phyloP scores from a whole-genome alignment of 2,888 invertebrate genomes.

The Ptilodon capucinus region DNA sequence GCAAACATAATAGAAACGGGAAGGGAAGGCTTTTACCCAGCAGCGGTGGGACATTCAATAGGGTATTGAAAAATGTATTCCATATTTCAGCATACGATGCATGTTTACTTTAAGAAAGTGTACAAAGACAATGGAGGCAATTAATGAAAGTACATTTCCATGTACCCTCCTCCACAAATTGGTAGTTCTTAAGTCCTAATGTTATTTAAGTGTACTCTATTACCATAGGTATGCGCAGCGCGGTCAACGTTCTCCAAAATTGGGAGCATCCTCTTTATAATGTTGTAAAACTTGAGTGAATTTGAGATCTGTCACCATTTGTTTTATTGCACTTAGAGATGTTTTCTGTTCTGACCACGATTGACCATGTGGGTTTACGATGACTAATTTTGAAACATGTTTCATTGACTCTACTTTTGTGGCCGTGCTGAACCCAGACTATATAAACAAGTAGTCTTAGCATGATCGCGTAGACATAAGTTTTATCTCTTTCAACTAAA shows the following conservation, averaged over 20 bases:
- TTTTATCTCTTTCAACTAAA: too few relatives aligned
- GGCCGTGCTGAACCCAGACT: not conserved
- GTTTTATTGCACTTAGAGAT: conserved; percentile 25
- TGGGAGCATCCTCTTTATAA: conserved; percentile 49
- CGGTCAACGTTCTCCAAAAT: conserved; percentile 50
- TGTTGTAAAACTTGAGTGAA: conserved; percentile 35
- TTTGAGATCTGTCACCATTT: conserved; percentile 38
- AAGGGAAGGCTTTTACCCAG: too few relatives aligned
- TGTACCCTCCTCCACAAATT: conserved; percentile 16
- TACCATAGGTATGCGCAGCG: conserved; percentile 21
- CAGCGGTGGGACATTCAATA: too few relatives aligned
- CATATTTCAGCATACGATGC: too few relatives aligned
- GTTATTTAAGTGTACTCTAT: conserved; percentile 23
- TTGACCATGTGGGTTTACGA: not conserved
- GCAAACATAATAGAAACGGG: too few relatives aligned
- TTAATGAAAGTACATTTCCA: conserved; percentile 8
- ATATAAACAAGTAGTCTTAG: too few relatives aligned
- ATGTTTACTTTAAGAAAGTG: not conserved
- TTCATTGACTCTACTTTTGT: not conserved
- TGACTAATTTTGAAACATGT: not conserved
- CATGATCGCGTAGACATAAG: too few relatives aligned
- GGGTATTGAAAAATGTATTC: too few relatives aligned
- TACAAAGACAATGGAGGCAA: not conserved
- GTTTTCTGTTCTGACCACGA: not conserved
- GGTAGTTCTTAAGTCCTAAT: conserved; percentile 8